Conservation (phyloP, 2,888 invertebrate genomes). For the Agonopterix heracliana region DNA sequence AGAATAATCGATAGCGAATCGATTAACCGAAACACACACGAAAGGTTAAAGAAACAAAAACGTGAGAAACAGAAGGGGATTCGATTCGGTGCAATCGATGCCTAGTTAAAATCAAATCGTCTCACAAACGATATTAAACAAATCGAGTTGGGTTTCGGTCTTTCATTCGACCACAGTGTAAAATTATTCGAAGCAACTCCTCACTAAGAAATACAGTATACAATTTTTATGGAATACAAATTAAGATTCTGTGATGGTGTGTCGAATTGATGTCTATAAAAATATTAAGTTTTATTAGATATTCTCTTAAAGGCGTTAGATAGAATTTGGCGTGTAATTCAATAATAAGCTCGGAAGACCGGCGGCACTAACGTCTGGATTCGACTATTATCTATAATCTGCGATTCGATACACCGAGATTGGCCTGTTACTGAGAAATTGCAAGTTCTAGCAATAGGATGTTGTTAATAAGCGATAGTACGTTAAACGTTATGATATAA, state of each 20-base stretch:
- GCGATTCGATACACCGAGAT: constrained; percentile 56
- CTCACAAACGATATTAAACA: constrained; percentile 54
- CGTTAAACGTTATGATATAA: constrained; percentile 26
- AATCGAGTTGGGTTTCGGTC: constrained; percentile 14
- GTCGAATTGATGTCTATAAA: constrained; percentile 49
- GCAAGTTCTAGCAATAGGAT: constrained; percentile 23
- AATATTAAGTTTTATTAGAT: constrained; percentile 40
- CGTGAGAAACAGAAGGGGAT: constrained; percentile 62
- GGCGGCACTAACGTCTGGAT: constrained; percentile 59
- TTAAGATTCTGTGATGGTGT: constrained; percentile 36
- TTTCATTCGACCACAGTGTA: constrained; percentile 27
- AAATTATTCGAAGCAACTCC: constrained; percentile 20
- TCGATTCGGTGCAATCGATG: constrained; percentile 47
- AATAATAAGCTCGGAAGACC: constrained; percentile 66
- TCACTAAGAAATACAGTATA: constrained; percentile 25
- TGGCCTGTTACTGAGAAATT: constrained; percentile 46
- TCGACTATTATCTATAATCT: constrained; percentile 59
- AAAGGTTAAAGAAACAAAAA: constrained; percentile 64
- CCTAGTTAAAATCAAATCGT: constrained; percentile 65
- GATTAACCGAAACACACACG: constrained; percentile 44
- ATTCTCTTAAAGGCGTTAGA: constrained; percentile 49
- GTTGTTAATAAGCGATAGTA: constrained; percentile 27
- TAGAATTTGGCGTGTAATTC: constrained; percentile 61
- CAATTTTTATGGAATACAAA: constrained; percentile 15
- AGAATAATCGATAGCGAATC: constrained; percentile 51